phyloP scores from a whole-genome alignment of 2,888 invertebrate species.

The Micoletzkya japonica region DNA sequence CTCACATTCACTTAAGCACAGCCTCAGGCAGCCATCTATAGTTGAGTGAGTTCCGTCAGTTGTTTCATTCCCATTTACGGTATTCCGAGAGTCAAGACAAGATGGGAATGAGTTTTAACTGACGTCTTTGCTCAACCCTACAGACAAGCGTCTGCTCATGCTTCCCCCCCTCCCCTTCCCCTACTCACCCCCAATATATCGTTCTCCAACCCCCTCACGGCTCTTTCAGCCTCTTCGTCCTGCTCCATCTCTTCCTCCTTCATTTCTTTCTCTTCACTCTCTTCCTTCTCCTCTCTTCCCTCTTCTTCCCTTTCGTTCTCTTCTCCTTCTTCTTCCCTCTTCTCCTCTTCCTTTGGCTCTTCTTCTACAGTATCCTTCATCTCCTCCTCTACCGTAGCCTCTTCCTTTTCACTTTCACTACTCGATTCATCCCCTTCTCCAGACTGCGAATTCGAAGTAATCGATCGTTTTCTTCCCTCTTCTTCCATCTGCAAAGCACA shows the following conservation, averaged over 20 bases:
- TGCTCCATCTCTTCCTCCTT: slow-evolving; percentile 9
- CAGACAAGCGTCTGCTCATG: too few relatives aligned
- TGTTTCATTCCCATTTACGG: too few relatives aligned
- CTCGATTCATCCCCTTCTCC: too few relatives aligned
- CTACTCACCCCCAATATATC: neutral
- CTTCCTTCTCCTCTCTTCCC: neutral
- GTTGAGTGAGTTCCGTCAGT: too few relatives aligned
- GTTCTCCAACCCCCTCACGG: slow-evolving; percentile 14
- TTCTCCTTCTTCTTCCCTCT: neutral
- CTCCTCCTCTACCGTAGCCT: neutral
- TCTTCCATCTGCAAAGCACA: neutral
- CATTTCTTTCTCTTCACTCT: neutral
- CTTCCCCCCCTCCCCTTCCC: too few relatives aligned
- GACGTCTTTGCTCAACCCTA: too few relatives aligned
- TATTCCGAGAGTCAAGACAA: too few relatives aligned
- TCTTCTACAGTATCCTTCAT: slow-evolving; percentile 9
- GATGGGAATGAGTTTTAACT: too few relatives aligned
- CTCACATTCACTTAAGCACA: neutral
- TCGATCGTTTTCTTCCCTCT: neutral
- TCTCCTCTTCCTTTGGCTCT: neutral
- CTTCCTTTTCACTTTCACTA: slow-evolving; percentile 6
- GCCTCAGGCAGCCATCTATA: neutral
- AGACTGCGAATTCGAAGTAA: neutral
- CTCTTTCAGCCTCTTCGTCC: slow-evolving; percentile 16
- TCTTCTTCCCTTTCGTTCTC: neutral